These are phyloP conservation scores for Toxotes chatareus DNA, from an alignment of 2,113 vertebrate genomes.

Conservation along the genomic window DNA sequence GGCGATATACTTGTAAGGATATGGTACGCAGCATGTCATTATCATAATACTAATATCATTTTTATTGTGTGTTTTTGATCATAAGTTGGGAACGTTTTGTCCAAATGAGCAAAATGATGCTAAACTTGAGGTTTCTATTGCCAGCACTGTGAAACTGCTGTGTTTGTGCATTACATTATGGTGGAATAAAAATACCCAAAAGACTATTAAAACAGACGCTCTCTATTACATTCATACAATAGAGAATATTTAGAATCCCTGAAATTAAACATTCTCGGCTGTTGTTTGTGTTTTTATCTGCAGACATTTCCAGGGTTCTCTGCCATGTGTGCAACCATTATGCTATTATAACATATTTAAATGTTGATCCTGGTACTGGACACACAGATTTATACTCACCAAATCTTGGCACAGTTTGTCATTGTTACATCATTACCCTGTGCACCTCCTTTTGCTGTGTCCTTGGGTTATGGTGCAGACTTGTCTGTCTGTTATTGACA, in stretches of 20 bases:
- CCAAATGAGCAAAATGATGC: not conserved
- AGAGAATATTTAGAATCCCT: not conserved
- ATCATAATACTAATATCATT: not conserved
- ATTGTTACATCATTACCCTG: not conserved
- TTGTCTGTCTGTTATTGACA: not conserved
- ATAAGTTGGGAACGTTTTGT: not conserved
- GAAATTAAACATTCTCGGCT: not conserved
- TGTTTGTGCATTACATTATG: too few relatives aligned
- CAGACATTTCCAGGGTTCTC: not conserved
- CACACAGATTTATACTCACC: not conserved
- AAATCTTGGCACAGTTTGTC: not conserved
- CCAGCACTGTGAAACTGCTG: too few relatives aligned
- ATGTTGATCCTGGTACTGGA: not conserved
- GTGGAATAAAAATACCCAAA: not conserved
- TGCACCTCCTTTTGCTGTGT: not conserved
- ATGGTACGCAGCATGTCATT: not conserved
- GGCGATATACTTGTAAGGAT: not conserved
- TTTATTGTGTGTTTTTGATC: not conserved
- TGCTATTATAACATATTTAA: not conserved
- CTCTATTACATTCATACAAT: too few relatives aligned
- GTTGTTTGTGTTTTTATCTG: not conserved
- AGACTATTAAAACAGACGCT: not conserved
- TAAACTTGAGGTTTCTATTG: not conserved
- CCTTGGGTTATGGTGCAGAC: not conserved
- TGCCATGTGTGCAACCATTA: not conserved